A percentile compares a stretch with the other conserved stretches of the same genome.
Conservation (phyloP, 2,797 vertebrate genomes). For the Phataginus tricuspis region DNA sequence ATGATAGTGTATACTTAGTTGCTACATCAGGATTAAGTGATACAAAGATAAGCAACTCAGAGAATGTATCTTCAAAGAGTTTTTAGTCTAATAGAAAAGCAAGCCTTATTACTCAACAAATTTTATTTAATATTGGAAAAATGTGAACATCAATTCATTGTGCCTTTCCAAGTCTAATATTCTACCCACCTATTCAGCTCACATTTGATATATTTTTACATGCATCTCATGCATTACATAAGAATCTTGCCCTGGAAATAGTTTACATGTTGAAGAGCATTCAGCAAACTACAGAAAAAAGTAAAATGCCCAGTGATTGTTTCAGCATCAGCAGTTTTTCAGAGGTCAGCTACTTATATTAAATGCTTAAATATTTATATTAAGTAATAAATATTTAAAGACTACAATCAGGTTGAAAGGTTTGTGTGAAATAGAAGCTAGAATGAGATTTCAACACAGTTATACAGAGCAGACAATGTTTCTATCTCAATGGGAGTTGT, state of each 20-base stretch:
- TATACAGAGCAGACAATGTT: background rate
- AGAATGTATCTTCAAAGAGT: background rate
- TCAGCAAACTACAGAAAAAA: constrained; percentile 32
- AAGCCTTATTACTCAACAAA: background rate
- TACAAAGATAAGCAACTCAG: background rate
- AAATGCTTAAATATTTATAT: constrained; percentile 76
- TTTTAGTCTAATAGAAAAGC: background rate
- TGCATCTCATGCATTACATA: background rate
- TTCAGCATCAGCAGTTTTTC: constrained; percentile 45
- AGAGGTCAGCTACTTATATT: constrained; percentile 61
- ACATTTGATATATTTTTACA: constrained; percentile 1
- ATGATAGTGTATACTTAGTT: background rate
- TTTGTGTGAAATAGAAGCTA: background rate
- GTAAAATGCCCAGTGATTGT: background rate
- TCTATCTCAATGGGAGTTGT: background rate
- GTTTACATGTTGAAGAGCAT: constrained; percentile 36
- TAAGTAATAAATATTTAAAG: constrained; percentile 71
- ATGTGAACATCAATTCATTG: background rate
- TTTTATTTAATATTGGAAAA: constrained; percentile 30
- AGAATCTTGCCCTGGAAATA: background rate
- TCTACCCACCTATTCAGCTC: background rate
- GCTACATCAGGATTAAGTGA: background rate
- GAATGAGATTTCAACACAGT: constrained; percentile 4
- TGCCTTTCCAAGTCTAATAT: background rate
- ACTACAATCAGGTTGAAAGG: constrained; percentile 1